These are phyloP conservation scores for Callosobruchus maculatus DNA, from an alignment of 2,888 invertebrate species.

Conservation along the genomic window DNA sequence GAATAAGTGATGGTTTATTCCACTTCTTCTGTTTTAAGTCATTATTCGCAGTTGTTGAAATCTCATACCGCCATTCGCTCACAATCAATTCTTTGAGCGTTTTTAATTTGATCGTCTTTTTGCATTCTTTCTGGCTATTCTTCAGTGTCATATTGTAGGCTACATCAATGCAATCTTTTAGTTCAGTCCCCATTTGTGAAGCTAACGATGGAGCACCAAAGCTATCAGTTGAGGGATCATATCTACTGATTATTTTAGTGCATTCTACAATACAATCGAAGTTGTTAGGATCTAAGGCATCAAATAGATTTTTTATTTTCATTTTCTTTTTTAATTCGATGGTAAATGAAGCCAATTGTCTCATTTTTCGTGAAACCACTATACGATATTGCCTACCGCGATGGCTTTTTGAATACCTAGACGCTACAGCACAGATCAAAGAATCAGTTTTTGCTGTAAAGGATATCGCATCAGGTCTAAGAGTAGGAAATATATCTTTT, in stretches of 20 bases:
- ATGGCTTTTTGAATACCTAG: constrained; percentile 21
- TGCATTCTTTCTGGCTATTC: constrained; percentile 14
- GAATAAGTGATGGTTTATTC: constrained; percentile 28
- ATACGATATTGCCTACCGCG: constrained; percentile 22
- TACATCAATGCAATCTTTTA: too few relatives aligned
- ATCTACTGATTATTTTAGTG: too few relatives aligned
- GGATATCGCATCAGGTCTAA: constrained; percentile 19
- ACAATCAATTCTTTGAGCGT: constrained; percentile 25
- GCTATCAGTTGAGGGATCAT: too few relatives aligned
- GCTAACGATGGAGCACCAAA: too few relatives aligned
- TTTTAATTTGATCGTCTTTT: constrained; percentile 20
- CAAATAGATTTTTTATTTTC: too few relatives aligned
- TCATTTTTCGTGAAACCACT: constrained; percentile 18
- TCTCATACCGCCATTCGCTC: constrained; percentile 29
- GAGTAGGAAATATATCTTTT: constrained; percentile 16
- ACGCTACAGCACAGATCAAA: constrained; percentile 21
- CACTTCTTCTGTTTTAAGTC: constrained; percentile 27
- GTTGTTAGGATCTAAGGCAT: too few relatives aligned
- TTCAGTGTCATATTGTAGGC: too few relatives aligned
- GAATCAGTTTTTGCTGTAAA: constrained; percentile 18
- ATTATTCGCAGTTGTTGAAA: constrained; percentile 25
- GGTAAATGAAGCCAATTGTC: constrained; percentile 9
- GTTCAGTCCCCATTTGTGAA: too few relatives aligned
- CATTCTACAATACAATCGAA: too few relatives aligned
- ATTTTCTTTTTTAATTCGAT: too few relatives aligned